Conservation (phyloP, 2,797 vertebrate species). For the Agapornis canus region DNA sequence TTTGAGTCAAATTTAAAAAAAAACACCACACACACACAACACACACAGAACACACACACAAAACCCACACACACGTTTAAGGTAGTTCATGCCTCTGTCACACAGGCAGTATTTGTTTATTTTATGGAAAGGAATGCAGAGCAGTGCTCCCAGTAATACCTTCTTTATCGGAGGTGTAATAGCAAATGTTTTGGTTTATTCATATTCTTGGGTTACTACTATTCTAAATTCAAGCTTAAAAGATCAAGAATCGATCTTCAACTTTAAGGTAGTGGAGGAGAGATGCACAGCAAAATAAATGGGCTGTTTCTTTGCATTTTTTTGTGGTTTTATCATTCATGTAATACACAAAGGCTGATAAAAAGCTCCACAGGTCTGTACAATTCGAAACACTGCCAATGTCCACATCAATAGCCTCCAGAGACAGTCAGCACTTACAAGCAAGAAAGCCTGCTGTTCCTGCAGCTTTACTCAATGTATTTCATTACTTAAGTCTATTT, state of each 20-base stretch:
- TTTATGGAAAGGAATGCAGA: neutral
- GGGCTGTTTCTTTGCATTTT: neutral
- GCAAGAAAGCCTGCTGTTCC: neutral
- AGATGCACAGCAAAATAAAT: neutral
- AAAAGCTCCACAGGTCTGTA: neutral
- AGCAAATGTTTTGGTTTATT: neutral
- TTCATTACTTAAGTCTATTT: neutral
- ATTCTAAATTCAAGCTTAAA: neutral
- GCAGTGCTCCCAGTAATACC: neutral
- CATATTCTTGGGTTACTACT: neutral
- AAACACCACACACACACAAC: neutral
- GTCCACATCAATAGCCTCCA: neutral
- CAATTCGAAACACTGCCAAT: neutral
- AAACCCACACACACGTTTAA: neutral
- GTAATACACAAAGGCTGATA: neutral
- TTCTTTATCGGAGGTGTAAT: neutral
- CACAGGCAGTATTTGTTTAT: neutral
- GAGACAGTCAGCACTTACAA: neutral
- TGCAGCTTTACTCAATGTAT: neutral
- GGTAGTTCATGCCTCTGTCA: neutral
- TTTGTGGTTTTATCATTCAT: neutral
- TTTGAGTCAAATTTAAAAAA: neutral
- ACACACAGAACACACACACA: neutral
- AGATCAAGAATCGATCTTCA: neutral
- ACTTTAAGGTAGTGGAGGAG: rapidly evolving